Evolutionary conservation across 2,888 invertebrate genomes (phyloP).

Genomic region (Mesoligia furuncula): DNA sequence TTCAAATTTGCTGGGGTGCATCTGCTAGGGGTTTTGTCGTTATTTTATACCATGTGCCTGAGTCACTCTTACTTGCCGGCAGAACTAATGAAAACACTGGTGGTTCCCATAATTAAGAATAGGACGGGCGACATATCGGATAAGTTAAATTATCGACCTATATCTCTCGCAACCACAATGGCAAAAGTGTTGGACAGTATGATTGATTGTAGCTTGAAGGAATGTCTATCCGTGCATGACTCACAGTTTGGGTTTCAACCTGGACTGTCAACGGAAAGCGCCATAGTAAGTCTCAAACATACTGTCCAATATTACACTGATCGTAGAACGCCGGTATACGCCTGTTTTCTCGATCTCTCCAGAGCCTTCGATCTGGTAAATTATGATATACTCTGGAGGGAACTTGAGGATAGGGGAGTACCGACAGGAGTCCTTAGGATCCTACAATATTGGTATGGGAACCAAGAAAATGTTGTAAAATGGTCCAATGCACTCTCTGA

Average conservation of each 20-base stretch:
- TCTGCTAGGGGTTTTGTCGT: neutral
- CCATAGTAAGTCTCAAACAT: neutral
- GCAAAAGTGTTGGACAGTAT: neutral
- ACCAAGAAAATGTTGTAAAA: neutral
- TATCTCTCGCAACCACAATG: neutral
- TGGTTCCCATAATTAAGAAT: neutral
- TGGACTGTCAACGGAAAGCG: too few relatives aligned
- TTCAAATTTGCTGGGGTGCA: too few relatives aligned
- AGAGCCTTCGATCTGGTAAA: neutral
- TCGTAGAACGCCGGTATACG: neutral
- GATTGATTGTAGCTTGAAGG: neutral
- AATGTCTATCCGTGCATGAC: neutral
- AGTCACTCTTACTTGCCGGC: too few relatives aligned
- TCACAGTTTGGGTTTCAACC: too few relatives aligned
- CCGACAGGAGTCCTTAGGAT: neutral
- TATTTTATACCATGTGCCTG: too few relatives aligned
- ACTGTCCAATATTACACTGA: neutral
- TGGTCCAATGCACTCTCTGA: neutral
- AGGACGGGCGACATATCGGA: too few relatives aligned
- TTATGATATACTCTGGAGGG: neutral
- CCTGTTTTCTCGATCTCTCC: conserved; percentile 1
- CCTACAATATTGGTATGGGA: neutral
- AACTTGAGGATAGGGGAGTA: neutral
- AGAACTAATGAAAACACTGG: too few relatives aligned
- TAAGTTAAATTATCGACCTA: neutral